Percentiles rank a stretch among this genome's conserved stretches.
Conservation (phyloP, 1,140 invertebrate species). For the Macrotrachela quadricornifera region DNA sequence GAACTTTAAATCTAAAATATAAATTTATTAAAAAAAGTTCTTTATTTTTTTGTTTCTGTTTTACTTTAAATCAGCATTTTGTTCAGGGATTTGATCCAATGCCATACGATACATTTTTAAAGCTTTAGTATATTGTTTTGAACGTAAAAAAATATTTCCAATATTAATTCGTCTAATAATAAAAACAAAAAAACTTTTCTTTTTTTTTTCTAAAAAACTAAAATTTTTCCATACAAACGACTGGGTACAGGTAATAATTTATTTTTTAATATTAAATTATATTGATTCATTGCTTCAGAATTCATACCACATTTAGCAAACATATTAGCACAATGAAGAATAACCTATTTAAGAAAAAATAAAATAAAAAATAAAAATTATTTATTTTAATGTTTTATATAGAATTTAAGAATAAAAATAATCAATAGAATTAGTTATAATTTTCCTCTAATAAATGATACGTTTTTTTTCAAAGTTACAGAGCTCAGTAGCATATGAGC, state of each 20-base stretch:
- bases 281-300: constrained; percentile 79
- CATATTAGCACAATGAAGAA: constrained; percentile 77
- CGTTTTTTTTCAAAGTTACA: too few species aligned
- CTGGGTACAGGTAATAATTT: constrained; percentile 36
- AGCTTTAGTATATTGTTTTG: constrained; percentile 77
- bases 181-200: too few species aligned
- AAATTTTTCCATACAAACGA: constrained; percentile 45
- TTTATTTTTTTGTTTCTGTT: background rate
- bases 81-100: constrained; percentile 72
- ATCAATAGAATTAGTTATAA: too few species aligned
- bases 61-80: constrained; percentile 65
- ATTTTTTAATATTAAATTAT: constrained; percentile 45
- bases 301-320: constrained; percentile 80
- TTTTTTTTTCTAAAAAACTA: too few species aligned
- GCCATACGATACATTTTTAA: constrained; percentile 95
- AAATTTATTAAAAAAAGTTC: constrained; percentile 2
- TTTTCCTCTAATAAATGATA: too few species aligned
- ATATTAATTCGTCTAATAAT: constrained; percentile 47
- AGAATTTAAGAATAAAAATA: too few species aligned
- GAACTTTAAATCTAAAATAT: constrained; percentile 62
- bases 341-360: constrained; percentile 39
- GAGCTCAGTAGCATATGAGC: too few species aligned
- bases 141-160: constrained; percentile 87
- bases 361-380: background rate
- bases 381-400: too few species aligned